phyloP scores from a whole-genome alignment of 2,113 vertebrate species.

The Pituophis catenifer region DNA sequence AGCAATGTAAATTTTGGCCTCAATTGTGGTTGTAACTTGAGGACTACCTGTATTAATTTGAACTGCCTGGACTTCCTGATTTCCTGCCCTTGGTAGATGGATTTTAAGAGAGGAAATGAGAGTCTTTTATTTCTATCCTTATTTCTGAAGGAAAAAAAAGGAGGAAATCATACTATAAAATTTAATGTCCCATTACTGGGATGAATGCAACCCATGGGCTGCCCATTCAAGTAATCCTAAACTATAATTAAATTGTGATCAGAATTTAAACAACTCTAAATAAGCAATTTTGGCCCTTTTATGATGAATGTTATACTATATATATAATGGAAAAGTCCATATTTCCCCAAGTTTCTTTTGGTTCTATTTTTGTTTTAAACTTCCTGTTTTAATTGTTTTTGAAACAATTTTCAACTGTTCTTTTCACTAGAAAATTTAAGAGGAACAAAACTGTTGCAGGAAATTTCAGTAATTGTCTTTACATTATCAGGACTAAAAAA shows the following conservation, averaged over 20 bases:
- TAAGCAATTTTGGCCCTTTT: background rate
- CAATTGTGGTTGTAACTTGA: no score
- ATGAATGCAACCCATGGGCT: background rate
- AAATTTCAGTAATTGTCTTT: background rate
- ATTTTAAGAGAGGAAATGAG: background rate
- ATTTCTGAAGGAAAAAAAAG: background rate
- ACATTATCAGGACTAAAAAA: background rate
- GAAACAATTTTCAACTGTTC: background rate
- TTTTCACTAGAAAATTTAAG: background rate
- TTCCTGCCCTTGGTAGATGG: no score
- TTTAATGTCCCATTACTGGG: background rate
- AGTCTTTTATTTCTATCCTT: background rate
- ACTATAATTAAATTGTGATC: background rate
- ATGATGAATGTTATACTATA: background rate
- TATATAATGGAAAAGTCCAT: background rate
- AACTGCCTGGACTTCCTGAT: no score
- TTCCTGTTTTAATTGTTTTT: constrained; percentile 3
- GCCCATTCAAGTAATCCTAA: background rate
- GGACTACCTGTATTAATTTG: no score
- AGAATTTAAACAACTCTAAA: background rate
- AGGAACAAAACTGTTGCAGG: background rate
- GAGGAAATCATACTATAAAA: background rate
- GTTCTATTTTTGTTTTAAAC: background rate
- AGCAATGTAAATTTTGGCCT: no score
- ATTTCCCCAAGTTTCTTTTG: background rate